These are phyloP conservation scores for Chloroceryle inda DNA, from an alignment of 2,797 vertebrate species.

Conservation along the genomic window DNA sequence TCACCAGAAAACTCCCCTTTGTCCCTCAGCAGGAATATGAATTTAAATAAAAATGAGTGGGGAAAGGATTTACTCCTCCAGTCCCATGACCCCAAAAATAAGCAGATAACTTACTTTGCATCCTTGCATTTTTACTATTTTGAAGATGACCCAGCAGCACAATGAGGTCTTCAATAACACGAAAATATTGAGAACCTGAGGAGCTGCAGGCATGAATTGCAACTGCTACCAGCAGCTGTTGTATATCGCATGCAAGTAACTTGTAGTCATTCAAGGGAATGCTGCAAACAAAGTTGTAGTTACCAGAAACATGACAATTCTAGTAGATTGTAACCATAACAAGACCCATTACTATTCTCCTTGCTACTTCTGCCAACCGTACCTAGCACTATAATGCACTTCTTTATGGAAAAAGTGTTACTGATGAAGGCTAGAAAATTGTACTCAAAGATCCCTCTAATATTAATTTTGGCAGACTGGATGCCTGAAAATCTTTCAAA, in stretches of 20 bases:
- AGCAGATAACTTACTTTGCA: slow-evolving; percentile 87
- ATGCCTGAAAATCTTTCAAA: not conserved
- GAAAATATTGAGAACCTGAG: slow-evolving; percentile 97
- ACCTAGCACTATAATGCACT: not conserved
- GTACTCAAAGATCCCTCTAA: not conserved
- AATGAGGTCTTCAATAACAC: slow-evolving; percentile 98
- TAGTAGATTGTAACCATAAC: not conserved
- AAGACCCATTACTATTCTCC: not conserved
- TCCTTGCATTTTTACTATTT: slow-evolving; percentile 92
- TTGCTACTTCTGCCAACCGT: not conserved
- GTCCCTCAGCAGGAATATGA: not conserved
- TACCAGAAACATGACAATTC: slow-evolving; percentile 30
- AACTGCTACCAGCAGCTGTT: slow-evolving; percentile 94
- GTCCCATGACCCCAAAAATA: not conserved
- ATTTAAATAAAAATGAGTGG: not conserved
- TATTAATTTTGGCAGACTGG: not conserved
- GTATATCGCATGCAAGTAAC: slow-evolving; percentile 94
- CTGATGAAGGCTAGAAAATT: not conserved
- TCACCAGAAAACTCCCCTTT: not conserved
- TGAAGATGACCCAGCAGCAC: slow-evolving; percentile 95
- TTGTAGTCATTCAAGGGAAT: slow-evolving; percentile 94
- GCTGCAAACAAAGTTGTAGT: slow-evolving; percentile 80
- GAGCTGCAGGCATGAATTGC: slow-evolving; percentile 98
- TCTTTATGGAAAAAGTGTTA: not conserved
- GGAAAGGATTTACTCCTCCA: not conserved